Conservation (phyloP, 2,888 invertebrate genomes). For the Orgyia antiqua region DNA sequence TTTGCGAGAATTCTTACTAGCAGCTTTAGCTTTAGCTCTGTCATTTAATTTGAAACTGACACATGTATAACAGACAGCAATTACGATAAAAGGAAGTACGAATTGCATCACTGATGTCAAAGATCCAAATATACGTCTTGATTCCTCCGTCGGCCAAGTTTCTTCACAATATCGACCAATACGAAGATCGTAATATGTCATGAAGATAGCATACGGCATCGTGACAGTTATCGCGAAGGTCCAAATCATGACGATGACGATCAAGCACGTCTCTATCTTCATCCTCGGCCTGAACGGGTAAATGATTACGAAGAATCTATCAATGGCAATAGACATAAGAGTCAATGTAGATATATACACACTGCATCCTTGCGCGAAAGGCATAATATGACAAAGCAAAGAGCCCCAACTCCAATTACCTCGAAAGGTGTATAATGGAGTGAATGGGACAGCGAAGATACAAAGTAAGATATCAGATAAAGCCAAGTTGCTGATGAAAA, state of each 20-base stretch:
- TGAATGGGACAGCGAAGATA: constrained; percentile 96
- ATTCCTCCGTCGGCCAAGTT: constrained; percentile 91
- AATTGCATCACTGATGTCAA: constrained; percentile 95
- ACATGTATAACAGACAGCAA: constrained; percentile 95
- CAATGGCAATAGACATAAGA: constrained; percentile 97
- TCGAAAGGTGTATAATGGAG: constrained; percentile 95
- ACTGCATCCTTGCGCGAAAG: constrained; percentile 95
- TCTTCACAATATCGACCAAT: constrained; percentile 86
- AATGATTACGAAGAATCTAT: constrained; percentile 97
- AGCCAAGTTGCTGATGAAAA: constrained; percentile 97
- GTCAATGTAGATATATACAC: constrained; percentile 99
- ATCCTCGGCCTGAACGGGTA: constrained; percentile 96
- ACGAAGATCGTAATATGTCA: constrained; percentile 78
- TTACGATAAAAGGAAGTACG: constrained; percentile 94
- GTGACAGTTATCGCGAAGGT: constrained; percentile 91
- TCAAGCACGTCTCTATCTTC: constrained; percentile 90
- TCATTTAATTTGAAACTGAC: constrained; percentile 93
- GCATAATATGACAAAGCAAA: constrained; percentile 93
- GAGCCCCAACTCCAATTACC: constrained; percentile 96
- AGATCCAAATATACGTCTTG: constrained; percentile 89
- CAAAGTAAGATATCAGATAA: constrained; percentile 96
- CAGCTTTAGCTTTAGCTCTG: constrained; percentile 90
- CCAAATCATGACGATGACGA: constrained; percentile 95
- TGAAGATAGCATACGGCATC: constrained; percentile 93
- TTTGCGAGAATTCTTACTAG: constrained; percentile 88